phyloP scores from a whole-genome alignment of 2,888 invertebrate species.

The Rhagonycha fulva region DNA sequence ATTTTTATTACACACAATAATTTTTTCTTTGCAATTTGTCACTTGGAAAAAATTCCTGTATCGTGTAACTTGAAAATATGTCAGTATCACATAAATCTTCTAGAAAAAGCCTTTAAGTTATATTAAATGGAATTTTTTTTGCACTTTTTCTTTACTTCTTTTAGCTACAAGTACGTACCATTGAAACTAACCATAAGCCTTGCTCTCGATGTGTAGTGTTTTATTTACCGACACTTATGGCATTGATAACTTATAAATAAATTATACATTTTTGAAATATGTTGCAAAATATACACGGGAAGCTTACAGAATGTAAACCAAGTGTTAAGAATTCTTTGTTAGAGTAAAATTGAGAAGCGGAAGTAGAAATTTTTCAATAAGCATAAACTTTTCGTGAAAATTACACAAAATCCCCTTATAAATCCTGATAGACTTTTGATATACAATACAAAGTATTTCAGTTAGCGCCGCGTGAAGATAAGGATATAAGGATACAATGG shows the following conservation, averaged over 20 bases:
- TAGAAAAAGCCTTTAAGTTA: not conserved
- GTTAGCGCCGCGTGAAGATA: not conserved
- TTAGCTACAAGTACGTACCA: not conserved
- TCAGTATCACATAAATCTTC: not conserved
- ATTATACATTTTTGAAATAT: not conserved
- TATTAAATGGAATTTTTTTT: not conserved
- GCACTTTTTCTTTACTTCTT: not conserved
- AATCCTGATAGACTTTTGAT: not conserved
- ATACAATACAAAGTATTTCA: not conserved
- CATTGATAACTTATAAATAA: not conserved
- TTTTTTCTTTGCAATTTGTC: not conserved
- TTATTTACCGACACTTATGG: not conserved
- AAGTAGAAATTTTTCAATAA: not conserved
- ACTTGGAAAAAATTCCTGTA: not conserved
- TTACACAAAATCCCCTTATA: not conserved
- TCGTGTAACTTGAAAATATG: not conserved
- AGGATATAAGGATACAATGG: not conserved
- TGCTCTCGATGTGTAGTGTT: not conserved
- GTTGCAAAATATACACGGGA: not conserved
- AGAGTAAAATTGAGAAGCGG: not conserved
- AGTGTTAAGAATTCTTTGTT: not conserved
- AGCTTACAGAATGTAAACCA: not conserved
- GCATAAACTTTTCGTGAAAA: not conserved
- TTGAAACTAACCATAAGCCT: not conserved
- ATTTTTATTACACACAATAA: not conserved